Conservation (phyloP, 1,140 invertebrate genomes). For the Meloidogyne floridensis region DNA sequence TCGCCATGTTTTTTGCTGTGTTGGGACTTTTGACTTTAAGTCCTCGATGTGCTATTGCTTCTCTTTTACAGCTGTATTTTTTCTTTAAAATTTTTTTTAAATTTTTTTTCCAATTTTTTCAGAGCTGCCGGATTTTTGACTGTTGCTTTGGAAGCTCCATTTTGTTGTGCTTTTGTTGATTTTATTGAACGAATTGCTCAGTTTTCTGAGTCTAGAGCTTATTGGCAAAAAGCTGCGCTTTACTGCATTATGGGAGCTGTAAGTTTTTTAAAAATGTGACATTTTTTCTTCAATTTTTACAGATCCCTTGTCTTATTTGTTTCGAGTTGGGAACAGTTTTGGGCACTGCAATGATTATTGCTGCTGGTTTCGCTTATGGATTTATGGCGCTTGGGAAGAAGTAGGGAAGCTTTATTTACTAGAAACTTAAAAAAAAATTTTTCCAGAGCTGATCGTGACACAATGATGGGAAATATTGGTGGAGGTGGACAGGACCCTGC, state of each 20-base stretch:
- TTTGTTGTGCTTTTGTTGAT: conserved; percentile 89
- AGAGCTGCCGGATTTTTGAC: conserved; percentile 81
- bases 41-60: conserved; percentile 76
- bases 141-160: conserved; percentile 85
- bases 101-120: conserved; percentile 44
- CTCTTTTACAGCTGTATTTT: conserved; percentile 79
- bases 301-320: conserved; percentile 76
- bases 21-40: conserved; percentile 78
- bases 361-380: conserved; percentile 84
- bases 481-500: conserved; percentile 53
- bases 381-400: conserved; percentile 80
- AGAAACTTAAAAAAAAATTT: conserved; percentile 19
- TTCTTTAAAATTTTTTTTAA: not conserved
- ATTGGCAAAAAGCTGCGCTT: conserved; percentile 84
- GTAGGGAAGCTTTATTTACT: conserved; percentile 51
- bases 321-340: conserved; percentile 78
- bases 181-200: conserved; percentile 82
- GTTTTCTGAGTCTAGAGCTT: conserved; percentile 79
- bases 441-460: conserved; percentile 56
- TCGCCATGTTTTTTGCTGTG: conserved; percentile 83
- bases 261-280: not conserved
- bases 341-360: conserved; percentile 83
- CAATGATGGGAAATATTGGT: conserved; percentile 56
- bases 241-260: conserved; percentile 73
- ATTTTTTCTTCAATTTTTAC: not conserved